Evolutionary conservation across 2,888 invertebrate genomes (phyloP).

Genomic region (Sturmia bella): DNA sequence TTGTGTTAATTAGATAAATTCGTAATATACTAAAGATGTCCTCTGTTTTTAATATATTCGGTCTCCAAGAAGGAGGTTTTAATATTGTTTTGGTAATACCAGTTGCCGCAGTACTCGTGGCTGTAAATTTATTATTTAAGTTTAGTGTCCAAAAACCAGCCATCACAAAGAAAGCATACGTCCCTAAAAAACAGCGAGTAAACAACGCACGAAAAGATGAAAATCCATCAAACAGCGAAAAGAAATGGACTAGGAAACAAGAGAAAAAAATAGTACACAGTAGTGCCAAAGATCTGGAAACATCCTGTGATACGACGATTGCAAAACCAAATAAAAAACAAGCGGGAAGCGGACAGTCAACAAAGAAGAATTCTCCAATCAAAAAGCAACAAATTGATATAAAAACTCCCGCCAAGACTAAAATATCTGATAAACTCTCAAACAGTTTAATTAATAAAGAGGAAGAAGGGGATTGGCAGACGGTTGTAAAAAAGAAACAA

Average conservation of each 20-base stretch:
- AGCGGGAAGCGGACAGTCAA: too few species aligned
- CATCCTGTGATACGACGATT: too few species aligned
- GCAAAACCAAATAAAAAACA: too few species aligned
- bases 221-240: too few species aligned
- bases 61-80: neutral
- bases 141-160: neutral
- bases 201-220: too few species aligned
- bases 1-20: too few species aligned
- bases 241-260: too few species aligned
- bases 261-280: too few species aligned
- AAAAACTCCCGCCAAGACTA: neutral
- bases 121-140: conserved; percentile 1
- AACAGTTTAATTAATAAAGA: conserved; percentile 7
- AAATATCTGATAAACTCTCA: neutral
- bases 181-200: neutral
- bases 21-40: conserved; percentile 13
- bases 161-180: neutral
- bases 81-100: conserved; percentile 12
- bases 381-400: too few species aligned
- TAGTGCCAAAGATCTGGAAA: too few species aligned
- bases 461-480: conserved; percentile 25
- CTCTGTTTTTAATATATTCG: conserved; percentile 8
- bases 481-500: conserved; percentile 17
- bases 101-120: neutral
- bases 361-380: too few species aligned